Evolutionary conservation across 2,113 vertebrate species (phyloP).

Genomic region (Noturus placidus): DNA sequence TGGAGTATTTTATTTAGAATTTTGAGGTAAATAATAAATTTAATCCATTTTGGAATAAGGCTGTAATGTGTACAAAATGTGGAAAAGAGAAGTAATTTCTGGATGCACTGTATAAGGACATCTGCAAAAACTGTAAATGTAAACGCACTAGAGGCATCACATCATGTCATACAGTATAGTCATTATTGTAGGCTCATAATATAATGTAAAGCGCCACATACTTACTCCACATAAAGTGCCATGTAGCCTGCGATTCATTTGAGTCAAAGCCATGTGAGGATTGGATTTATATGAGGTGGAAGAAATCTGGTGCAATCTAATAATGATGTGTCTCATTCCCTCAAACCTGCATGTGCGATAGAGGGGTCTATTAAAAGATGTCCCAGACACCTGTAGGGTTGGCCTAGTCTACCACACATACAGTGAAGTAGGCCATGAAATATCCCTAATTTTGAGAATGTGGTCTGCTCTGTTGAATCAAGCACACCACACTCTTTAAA

Average conservation of each 20-base stretch:
- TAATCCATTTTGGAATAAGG: too few species aligned
- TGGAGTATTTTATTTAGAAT: too few species aligned
- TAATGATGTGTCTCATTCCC: conserved; percentile 44
- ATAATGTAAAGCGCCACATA: background rate
- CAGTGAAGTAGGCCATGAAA: conserved; percentile 41
- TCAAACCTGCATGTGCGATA: conserved; percentile 26
- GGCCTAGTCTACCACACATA: conserved; percentile 43
- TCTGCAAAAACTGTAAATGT: background rate
- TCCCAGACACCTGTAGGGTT: conserved; percentile 45
- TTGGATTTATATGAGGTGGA: conserved; percentile 21
- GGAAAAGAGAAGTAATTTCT: too few species aligned
- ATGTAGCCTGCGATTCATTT: background rate
- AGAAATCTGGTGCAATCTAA: conserved; percentile 36
- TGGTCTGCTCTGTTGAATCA: conserved; percentile 28
- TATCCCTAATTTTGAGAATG: conserved; percentile 39
- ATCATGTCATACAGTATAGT: background rate
- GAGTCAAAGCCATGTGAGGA: conserved; percentile 8
- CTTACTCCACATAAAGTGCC: background rate
- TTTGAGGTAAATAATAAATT: too few species aligned
- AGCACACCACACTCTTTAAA: conserved; percentile 23
- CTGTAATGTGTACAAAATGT: too few species aligned
- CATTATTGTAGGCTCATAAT: background rate
- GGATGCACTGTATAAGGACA: background rate
- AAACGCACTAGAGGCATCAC: background rate
- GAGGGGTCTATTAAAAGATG: conserved; percentile 41